A percentile compares a stretch with the other conserved stretches of the same genome.
Evolutionary conservation across 2,797 vertebrate genomes (phyloP).

Genomic region (Salarias fasciatus): DNA sequence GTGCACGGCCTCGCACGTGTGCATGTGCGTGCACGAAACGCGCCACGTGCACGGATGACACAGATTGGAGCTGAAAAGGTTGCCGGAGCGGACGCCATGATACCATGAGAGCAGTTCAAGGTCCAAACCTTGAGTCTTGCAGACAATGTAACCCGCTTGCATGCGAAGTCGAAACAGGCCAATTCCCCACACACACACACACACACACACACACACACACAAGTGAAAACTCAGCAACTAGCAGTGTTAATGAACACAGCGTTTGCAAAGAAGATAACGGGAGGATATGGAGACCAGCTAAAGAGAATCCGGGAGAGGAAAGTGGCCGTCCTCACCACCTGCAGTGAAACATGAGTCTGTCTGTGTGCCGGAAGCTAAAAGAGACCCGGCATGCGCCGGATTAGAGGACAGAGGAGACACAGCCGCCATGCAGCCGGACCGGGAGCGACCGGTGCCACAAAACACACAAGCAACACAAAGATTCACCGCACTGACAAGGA

Average conservation of each 20-base stretch:
- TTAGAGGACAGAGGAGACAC: constrained; percentile 14
- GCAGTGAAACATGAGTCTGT: constrained; percentile 24
- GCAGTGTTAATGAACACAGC: no score
- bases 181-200: constrained; percentile 2
- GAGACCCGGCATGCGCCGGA: constrained; percentile 13
- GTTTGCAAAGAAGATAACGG: no score
- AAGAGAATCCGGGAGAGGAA: constrained; percentile 23
- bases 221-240: no score
- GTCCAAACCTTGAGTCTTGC: constrained; percentile 28
- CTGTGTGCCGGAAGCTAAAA: constrained; percentile 17
- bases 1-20: not conserved
- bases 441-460: constrained; percentile 1
- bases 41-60: constrained; percentile 15
- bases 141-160: constrained; percentile 11
- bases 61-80: constrained; percentile 29
- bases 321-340: constrained; percentile 34
- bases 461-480: constrained; percentile 5
- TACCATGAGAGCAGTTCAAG: constrained; percentile 26
- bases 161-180: constrained; percentile 1
- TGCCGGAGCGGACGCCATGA: constrained; percentile 7
- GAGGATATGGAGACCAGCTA: constrained; percentile 26
- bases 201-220: not conserved
- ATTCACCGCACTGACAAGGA: constrained; percentile 6
- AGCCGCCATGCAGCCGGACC: not conserved
- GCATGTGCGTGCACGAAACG: not conserved